phyloP scores from a whole-genome alignment of 2,113 vertebrate genomes.

The Percopsis transmontana region DNA sequence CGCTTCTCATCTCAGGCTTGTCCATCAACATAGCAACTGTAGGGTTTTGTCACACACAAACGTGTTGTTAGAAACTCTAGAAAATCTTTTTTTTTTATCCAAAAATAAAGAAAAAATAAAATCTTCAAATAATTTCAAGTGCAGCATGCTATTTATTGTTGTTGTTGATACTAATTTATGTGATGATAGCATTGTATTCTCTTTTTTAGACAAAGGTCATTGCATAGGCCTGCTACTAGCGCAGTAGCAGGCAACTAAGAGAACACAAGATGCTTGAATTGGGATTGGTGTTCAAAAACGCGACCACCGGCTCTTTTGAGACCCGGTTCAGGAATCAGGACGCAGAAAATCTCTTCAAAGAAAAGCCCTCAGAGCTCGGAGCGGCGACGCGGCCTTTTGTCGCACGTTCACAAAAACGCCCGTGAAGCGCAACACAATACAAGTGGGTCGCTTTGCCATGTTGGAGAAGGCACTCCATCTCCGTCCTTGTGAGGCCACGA shows the following conservation, averaged over 20 bases:
- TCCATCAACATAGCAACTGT: constrained; percentile 30
- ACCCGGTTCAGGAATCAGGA: constrained; percentile 45
- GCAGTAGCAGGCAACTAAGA: background rate
- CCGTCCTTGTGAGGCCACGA: no score
- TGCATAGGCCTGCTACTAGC: background rate
- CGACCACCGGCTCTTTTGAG: constrained; percentile 17
- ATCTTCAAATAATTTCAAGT: constrained; percentile 5
- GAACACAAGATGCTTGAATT: background rate
- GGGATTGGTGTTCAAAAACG: constrained; percentile 17
- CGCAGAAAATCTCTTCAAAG: constrained; percentile 51
- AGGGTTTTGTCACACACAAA: constrained; percentile 13
- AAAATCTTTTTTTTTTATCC: no score
- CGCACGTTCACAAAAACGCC: constrained; percentile 47
- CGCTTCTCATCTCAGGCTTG: constrained; percentile 26
- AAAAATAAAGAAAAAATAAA: constrained; percentile 19
- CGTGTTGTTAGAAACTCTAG: no score
- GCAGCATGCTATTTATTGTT: no score
- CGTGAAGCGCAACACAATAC: constrained; percentile 43
- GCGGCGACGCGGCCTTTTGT: constrained; percentile 54
- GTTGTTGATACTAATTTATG: no score
- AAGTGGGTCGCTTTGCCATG: constrained; percentile 58
- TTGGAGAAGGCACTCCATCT: no score
- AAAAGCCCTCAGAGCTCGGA: constrained; percentile 44
- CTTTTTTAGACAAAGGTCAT: constrained; percentile 21
- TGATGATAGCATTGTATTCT: constrained; percentile 30